A percentile compares a stretch with the other conserved stretches of the same genome.
These are phyloP conservation scores for Aphelenchoides fujianensis DNA, from an alignment of 1,140 invertebrate species.

Conservation along the genomic window DNA sequence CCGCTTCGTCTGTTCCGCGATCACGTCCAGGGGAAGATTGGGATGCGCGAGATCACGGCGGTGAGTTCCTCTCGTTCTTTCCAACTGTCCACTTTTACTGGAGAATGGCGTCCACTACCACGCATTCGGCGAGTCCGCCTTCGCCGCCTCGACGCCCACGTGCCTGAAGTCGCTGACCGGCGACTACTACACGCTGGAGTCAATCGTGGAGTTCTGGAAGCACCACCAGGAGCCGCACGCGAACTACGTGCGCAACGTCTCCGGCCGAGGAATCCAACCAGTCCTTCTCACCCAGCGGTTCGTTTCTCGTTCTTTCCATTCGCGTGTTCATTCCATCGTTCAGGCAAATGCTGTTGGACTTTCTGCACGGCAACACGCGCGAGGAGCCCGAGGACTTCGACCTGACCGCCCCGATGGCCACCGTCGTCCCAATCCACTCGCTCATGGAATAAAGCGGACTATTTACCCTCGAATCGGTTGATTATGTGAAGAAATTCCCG, in stretches of 20 bases:
- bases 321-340: too few species aligned
- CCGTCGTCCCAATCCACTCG: too few species aligned
- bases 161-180: conserved; percentile 40
- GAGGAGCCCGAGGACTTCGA: too few species aligned
- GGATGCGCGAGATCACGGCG: conserved; percentile 7
- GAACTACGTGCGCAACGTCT: conserved; percentile 43
- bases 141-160: conserved; percentile 36
- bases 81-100: conserved; percentile 10
- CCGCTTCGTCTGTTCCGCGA: conserved; percentile 19
- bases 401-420: too few species aligned
- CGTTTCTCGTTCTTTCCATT: too few species aligned
- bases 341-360: too few species aligned
- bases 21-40: conserved; percentile 10
- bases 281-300: too few species aligned
- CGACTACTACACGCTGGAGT: conserved; percentile 43
- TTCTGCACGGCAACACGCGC: too few species aligned
- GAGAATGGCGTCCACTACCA: conserved; percentile 43
- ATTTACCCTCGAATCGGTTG: too few species aligned
- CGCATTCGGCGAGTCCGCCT: conserved; percentile 42
- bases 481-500: too few species aligned
- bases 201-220: conserved; percentile 44
- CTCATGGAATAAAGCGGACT: too few species aligned
- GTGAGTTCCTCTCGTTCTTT: conserved; percentile 3
- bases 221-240: conserved; percentile 38
- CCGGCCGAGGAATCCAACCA: conserved; percentile 43